A percentile compares a stretch with the other conserved stretches of the same genome.
Evolutionary conservation across 2,888 invertebrate genomes (phyloP).

Genomic region (Platycnemis pennipes): DNA sequence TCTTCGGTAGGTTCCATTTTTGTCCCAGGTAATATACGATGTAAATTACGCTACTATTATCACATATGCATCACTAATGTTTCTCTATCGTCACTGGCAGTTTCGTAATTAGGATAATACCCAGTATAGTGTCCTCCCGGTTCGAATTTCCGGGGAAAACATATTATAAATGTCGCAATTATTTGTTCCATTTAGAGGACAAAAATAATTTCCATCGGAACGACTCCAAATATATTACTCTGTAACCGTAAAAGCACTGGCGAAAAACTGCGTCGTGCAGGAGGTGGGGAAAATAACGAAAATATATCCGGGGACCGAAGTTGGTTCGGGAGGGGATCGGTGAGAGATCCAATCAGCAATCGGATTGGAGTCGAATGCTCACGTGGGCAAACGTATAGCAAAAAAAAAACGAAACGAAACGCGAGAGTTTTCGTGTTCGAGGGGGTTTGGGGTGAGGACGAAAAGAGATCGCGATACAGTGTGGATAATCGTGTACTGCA

Average conservation of each 20-base stretch:
- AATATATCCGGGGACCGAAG: background rate
- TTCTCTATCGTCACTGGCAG: no score
- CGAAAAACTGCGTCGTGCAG: background rate
- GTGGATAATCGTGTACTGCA: constrained; percentile 7
- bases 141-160: no score
- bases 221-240: background rate
- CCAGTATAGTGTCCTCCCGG: no score
- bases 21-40: no score
- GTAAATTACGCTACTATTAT: no score
- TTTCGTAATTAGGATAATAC: no score
- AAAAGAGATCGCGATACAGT: background rate
- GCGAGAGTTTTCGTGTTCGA: background rate
- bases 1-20: no score
- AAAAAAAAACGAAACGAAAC: background rate
- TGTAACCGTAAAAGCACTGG: background rate
- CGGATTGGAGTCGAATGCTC: constrained; percentile 20
- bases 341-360: constrained; percentile 36
- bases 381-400: background rate
- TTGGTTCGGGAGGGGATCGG: background rate
- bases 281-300: background rate
- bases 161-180: no score
- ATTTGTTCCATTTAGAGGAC: background rate
- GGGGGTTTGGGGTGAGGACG: background rate
- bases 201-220: background rate
- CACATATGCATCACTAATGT: no score